Evolutionary conservation across 2,113 vertebrate genomes (phyloP).

Genomic region (Xyrauchen texanus): DNA sequence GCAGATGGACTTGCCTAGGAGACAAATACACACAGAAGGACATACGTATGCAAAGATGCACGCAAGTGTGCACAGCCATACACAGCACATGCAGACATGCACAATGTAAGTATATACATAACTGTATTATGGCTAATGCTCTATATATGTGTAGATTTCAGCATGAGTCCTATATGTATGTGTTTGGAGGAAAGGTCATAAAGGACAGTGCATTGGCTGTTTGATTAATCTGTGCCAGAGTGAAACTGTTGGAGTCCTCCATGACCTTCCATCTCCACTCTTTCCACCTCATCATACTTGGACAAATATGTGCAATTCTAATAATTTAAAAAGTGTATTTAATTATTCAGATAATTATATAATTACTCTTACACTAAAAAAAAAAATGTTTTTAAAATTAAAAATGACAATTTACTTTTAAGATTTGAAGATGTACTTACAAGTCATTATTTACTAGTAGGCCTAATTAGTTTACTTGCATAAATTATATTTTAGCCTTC

Average conservation of each 20-base stretch:
- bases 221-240: neutral
- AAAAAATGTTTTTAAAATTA: no score
- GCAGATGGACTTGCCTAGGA: neutral
- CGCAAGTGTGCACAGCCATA: neutral
- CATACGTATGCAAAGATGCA: no score
- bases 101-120: neutral
- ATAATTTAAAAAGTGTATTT: no score
- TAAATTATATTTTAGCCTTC: no score
- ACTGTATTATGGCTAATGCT: neutral
- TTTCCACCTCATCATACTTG: neutral
- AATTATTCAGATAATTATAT: no score
- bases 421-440: no score
- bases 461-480: no score
- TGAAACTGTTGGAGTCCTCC: neutral
- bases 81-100: conserved; percentile 3
- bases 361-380: no score
- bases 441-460: no score
- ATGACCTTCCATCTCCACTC: neutral
- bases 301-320: no score
- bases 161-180: neutral
- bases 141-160: neutral
- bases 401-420: no score
- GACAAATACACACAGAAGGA: conserved; percentile 5
- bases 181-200: conserved; percentile 1
- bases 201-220: neutral